Base-by-base conservation (phyloP, 2,888 invertebrate genomes). In the Limulus polyphemus region DNA sequence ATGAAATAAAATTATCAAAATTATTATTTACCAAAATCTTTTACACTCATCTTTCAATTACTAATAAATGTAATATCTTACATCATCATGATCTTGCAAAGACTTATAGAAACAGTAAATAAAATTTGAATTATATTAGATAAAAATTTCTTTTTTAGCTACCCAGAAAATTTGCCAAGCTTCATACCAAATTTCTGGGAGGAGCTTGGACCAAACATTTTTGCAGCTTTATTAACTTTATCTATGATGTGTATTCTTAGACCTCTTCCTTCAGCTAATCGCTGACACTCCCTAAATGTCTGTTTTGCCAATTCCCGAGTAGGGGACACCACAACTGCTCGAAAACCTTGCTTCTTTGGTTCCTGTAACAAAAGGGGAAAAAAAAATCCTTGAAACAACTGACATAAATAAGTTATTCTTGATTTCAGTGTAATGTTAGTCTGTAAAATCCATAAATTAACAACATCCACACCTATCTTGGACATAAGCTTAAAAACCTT, bases 271-370 rank as follows among this genome's bases (percentile, higher is more conserved):
- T 87, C 86, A 1, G 88, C 83, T 10, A 95, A 76, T 60, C 86
- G 80, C 1, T 84, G 71, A 65, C 88, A 90, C 76, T 92, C 92
- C 49, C 86, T 71, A 68, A 73, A 71, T 48, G 69, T 95, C 81
- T 98, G 97, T 70, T 87, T 86, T 0, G 95, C 93, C 57, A 98
- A 80, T 77, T 98, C 97, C 69, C 95, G 80, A 0, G 98, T 97
- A 10, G 98, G 98, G 70, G 91, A 88, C 12, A 98, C 80, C 56
- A 98, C 83, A 2, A 98, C 78, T 11, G 93, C 92, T 65, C 95
- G 80, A 59, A 90, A 86, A 0, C 94, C 94, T 32, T 82, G 81
- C 58, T 83, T 84, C 69, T 80, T 79, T 0, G 87, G 88, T 52
- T 81, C 70, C 67, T 69, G 32, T n/a, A 46, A 50, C 11, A 13